Conservation (phyloP, 2,797 vertebrate species). For the Takifugu ocellatus region DNA sequence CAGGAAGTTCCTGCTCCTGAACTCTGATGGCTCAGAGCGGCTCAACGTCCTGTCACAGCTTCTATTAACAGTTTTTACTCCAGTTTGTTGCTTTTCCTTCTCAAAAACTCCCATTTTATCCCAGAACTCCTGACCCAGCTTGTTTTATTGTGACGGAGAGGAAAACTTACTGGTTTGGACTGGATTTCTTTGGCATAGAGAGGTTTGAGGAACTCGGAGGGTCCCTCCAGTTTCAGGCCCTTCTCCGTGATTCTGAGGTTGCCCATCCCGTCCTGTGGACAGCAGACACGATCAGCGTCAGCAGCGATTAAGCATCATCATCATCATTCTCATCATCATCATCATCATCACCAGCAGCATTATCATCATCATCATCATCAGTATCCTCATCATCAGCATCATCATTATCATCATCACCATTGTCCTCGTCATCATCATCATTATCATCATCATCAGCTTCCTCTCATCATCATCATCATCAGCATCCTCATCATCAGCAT, state of each 20-base stretch:
- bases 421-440: not conserved
- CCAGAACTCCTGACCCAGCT: not conserved
- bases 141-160: not conserved
- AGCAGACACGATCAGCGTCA: slow-evolving; percentile 12
- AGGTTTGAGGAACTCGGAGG: slow-evolving; percentile 97
- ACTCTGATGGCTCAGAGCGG: too few species aligned
- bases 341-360: not conserved
- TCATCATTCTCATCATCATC: not conserved
- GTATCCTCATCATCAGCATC: not conserved
- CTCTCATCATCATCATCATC: not conserved
- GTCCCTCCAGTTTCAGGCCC: slow-evolving; percentile 94
- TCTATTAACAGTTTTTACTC: too few species aligned
- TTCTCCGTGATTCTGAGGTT: slow-evolving; percentile 96
- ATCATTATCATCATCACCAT: not conserved
- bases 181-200: slow-evolving; percentile 99
- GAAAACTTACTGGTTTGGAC: slow-evolving; percentile 90
- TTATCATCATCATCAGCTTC: too few species aligned
- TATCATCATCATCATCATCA: too few species aligned
- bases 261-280: slow-evolving; percentile 92
- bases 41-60: too few species aligned
- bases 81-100: too few species aligned
- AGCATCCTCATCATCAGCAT: not conserved
- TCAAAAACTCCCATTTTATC: too few species aligned
- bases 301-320: not conserved
- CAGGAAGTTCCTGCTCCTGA: too few species aligned